phyloP scores from a whole-genome alignment of 2,113 vertebrate genomes.

The Labeo rohita region DNA sequence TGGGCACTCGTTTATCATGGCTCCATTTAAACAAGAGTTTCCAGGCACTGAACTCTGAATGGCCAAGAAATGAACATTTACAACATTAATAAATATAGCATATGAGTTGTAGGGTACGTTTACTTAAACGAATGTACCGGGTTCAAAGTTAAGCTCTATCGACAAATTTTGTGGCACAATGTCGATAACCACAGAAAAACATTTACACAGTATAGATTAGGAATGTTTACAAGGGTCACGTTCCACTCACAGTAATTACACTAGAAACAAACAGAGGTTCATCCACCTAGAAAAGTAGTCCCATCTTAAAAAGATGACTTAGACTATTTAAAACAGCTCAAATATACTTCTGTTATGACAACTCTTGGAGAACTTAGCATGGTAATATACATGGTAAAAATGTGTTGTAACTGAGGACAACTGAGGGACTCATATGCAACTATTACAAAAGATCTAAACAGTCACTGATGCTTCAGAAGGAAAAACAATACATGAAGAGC shows the following conservation, averaged over 20 bases:
- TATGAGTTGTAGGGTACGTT: neutral
- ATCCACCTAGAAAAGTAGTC: neutral
- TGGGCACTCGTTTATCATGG: conserved; percentile 32
- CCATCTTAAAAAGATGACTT: neutral
- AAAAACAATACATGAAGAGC: no score
- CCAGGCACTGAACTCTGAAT: conserved; percentile 20
- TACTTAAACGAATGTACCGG: conserved; percentile 5
- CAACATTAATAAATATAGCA: conserved; percentile 9
- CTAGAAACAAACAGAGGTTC: neutral
- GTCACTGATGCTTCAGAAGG: no score
- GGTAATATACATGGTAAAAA: no score
- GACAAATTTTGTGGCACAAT: neutral
- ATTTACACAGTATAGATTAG: neutral
- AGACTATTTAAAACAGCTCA: neutral
- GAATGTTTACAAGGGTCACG: neutral
- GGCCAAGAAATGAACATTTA: conserved; percentile 28
- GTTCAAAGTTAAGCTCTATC: neutral
- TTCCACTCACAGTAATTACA: neutral
- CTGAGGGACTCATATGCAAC: no score
- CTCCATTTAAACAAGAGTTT: conserved; percentile 20
- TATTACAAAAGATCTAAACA: no score
- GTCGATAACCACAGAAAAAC: neutral
- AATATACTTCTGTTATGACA: neutral
- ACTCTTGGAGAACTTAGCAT: no score
- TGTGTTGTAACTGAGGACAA: no score